Percentiles rank a stretch among this genome's conserved stretches.
Conservation (phyloP, 1,140 invertebrate species). For the Chrysoperla carnea region DNA sequence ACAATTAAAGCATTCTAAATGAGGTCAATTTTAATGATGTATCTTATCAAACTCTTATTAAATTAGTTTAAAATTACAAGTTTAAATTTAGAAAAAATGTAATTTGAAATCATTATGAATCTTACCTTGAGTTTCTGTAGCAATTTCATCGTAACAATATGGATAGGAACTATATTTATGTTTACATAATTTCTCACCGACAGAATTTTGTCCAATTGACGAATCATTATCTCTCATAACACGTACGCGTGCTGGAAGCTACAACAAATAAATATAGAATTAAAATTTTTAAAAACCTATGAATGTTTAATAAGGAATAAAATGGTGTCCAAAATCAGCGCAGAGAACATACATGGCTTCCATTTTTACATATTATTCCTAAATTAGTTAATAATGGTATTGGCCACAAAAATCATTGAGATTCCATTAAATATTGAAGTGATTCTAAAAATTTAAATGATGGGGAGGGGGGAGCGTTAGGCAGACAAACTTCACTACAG, state of each 20-base stretch:
- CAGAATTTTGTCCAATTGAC: slow-evolving; percentile 30
- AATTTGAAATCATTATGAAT: background rate
- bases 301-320: too few relatives aligned
- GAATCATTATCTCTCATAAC: slow-evolving; percentile 41
- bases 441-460: too few relatives aligned
- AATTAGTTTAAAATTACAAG: background rate
- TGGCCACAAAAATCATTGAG: too few relatives aligned
- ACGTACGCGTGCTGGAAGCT: slow-evolving; percentile 38
- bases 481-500: too few relatives aligned
- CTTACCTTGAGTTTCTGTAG: slow-evolving; percentile 40
- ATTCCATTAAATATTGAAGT: too few relatives aligned
- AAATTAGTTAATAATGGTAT: too few relatives aligned
- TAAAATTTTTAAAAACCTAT: background rate
- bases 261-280: background rate
- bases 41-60: slow-evolving; percentile 5
- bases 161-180: slow-evolving; percentile 71
- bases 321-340: too few relatives aligned
- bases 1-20: too few relatives aligned
- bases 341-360: too few relatives aligned
- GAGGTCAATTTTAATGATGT: slow-evolving; percentile 10
- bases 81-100: too few relatives aligned
- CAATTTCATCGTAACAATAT: slow-evolving; percentile 68
- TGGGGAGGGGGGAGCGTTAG: too few relatives aligned
- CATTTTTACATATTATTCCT: too few relatives aligned
- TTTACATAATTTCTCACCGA: slow-evolving; percentile 46